Conservation (phyloP, 2,797 vertebrate genomes). For the Clarias laeviceps region DNA sequence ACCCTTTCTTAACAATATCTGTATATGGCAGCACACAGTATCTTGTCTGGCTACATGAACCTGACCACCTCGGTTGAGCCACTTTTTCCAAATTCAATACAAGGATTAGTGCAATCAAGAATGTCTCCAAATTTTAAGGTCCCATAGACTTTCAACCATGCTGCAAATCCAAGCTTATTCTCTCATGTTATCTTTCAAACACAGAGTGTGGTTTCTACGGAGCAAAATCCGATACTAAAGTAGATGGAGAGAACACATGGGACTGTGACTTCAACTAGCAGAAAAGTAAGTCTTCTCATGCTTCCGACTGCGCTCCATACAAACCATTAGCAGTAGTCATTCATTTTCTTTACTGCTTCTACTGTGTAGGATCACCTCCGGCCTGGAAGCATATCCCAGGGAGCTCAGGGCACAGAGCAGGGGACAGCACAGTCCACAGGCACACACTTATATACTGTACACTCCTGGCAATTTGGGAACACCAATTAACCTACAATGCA, state of each 20-base stretch:
- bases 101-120: conserved; percentile 37
- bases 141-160: conserved; percentile 20
- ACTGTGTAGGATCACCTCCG: no score
- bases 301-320: not conserved
- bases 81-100: conserved; percentile 29
- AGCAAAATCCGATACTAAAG: not conserved
- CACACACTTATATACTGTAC: no score
- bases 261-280: not conserved
- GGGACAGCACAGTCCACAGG: no score
- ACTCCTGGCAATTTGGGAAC: no score
- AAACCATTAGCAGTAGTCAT: not conserved
- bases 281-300: not conserved
- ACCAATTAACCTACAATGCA: no score
- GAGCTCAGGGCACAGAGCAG: no score
- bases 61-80: conserved; percentile 7
- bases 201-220: conserved; percentile 2
- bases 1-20: conserved; percentile 1
- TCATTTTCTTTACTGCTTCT: no score
- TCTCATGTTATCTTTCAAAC: conserved; percentile 34
- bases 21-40: conserved; percentile 6
- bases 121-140: conserved; percentile 5
- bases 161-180: conserved; percentile 23
- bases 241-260: not conserved
- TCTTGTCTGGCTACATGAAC: conserved; percentile 1
- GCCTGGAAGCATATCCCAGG: no score